Conservation (phyloP, 2,888 invertebrate species). For the Globia sparganii region DNA sequence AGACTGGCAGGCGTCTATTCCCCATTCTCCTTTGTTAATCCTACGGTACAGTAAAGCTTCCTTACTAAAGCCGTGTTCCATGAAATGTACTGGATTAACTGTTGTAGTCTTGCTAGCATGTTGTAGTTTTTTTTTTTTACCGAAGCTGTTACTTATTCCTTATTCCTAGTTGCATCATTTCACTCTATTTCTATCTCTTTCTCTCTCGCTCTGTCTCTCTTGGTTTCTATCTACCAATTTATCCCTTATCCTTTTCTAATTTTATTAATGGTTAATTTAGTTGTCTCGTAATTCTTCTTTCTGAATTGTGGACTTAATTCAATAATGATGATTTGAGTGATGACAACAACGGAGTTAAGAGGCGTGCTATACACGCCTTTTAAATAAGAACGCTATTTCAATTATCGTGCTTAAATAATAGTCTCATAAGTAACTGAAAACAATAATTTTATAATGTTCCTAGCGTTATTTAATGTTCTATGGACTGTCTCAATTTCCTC, state of each 20-base stretch:
- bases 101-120: slow-evolving; percentile 7
- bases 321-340: not conserved
- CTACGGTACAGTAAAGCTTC: not conserved
- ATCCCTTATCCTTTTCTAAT: not conserved
- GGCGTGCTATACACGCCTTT: not conserved
- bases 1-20: slow-evolving; percentile 18
- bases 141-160: not conserved
- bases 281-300: not conserved
- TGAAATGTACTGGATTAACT: slow-evolving; percentile 4
- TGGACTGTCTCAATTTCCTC: slow-evolving; percentile 51
- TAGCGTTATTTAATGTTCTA: slow-evolving; percentile 30
- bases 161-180: not conserved
- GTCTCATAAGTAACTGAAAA: slow-evolving; percentile 16
- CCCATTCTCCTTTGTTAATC: slow-evolving; percentile 17
- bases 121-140: slow-evolving; percentile 4
- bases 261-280: not conserved
- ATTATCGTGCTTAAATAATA: not conserved
- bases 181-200: not conserved
- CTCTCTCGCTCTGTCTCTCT: not conserved
- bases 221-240: not conserved
- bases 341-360: not conserved
- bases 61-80: not conserved
- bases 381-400: not conserved
- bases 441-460: slow-evolving; percentile 31
- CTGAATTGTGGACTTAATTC: not conserved